These are phyloP conservation scores for Tribolium madens DNA, from an alignment of 1,140 invertebrate genomes.

Conservation along the genomic window DNA sequence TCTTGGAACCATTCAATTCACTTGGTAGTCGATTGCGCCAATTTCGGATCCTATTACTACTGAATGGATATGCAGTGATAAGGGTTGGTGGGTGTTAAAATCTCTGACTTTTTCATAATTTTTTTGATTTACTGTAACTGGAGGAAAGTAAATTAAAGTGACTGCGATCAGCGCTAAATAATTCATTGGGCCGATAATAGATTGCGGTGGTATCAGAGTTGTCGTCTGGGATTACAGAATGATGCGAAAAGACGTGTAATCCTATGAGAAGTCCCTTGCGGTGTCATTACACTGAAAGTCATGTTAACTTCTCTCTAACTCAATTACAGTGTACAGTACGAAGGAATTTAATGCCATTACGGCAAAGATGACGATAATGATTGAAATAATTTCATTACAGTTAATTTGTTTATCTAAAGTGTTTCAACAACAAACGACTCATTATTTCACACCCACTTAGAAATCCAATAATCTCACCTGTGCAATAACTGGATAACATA, in stretches of 20 bases:
- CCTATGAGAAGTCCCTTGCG: constrained; percentile 35
- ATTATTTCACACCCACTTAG: constrained; percentile 26
- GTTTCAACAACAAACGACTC: constrained; percentile 17
- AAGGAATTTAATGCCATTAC: constrained; percentile 31
- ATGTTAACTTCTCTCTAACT: constrained; percentile 45
- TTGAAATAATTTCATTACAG: constrained; percentile 41
- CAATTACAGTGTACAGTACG: constrained; percentile 28
- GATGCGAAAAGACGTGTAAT: constrained; percentile 46
- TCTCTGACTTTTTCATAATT: constrained; percentile 8
- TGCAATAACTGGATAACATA: neutral
- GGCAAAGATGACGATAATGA: constrained; percentile 35
- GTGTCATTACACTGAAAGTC: constrained; percentile 43
- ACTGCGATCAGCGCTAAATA: constrained; percentile 41
- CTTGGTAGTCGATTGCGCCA: constrained; percentile 39
- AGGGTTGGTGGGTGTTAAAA: constrained; percentile 42
- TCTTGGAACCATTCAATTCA: constrained; percentile 46
- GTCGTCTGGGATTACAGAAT: constrained; percentile 44
- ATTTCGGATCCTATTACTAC: constrained; percentile 48
- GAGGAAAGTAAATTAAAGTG: constrained; percentile 45
- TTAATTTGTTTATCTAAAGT: constrained; percentile 36
- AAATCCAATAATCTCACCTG: constrained; percentile 5
- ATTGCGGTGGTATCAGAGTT: constrained; percentile 46
- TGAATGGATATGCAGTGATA: constrained; percentile 46
- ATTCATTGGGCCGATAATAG: constrained; percentile 50
- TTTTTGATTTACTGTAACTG: neutral